Evolutionary conservation across 1,140 invertebrate genomes (phyloP), one percentile per base, ranked within the genome.

Genomic region (Aphelinus certus): DNA sequence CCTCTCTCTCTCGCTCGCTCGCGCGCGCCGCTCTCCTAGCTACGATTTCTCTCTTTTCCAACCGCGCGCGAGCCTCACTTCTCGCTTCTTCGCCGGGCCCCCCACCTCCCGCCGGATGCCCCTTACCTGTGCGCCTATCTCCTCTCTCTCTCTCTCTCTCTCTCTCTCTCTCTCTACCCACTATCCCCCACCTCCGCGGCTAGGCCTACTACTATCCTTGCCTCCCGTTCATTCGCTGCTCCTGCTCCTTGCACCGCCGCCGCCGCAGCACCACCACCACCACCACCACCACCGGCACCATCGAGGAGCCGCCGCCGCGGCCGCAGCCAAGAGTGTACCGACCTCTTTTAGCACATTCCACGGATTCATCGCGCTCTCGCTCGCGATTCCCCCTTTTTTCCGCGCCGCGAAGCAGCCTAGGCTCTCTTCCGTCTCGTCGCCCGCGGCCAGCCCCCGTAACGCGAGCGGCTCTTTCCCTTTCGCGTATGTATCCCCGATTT

Each of bases 321-420:
- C 51, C 4, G 3, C 26, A 4, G 57, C 45, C 58, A 53, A 49
- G 57, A 76, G 69, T 66, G 68, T 65, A 66, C 69, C 75, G 75
- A 71, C 69, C 75, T 71, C 69, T 76, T 76, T 76, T 72, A 76
- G 53, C 69, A 10, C 75, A 76, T 76, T 71, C 75, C 63, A 67
- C 26, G 74, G 46, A 75, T 75, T 75, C 66, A 64, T 75, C 26
- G 66, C 46, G 10, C 57, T 61, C 62, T 75, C 26, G 73, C 51
- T 7, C 57, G 47, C 55, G 57, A 61, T 68, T 56, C 58, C 57
- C 7, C 26, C 10, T 47, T 3, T 26, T 7, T 48, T 58, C 66
- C 46, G 3, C 58, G 9, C 51, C 51, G 26, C 26, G 26, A 0
- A 26, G 26, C 26, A 26, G 26, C 42, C 42, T 6, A 48, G 10